These are phyloP conservation scores for Muscidifurax raptorellus DNA, from an alignment of 1,140 invertebrate species.

Conservation along the genomic window DNA sequence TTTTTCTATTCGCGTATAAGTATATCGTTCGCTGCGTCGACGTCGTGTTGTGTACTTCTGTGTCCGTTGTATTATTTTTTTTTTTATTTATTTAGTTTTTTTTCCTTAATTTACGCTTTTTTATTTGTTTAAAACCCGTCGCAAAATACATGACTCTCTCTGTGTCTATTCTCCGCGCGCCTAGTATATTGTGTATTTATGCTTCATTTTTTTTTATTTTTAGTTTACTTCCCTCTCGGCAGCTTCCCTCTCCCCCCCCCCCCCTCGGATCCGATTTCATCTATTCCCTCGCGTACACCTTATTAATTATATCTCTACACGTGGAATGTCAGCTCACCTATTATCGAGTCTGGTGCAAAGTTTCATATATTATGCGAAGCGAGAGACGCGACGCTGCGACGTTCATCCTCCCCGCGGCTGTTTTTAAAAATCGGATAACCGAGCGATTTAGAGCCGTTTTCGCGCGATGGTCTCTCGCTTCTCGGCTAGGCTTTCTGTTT, in stretches of 20 bases:
- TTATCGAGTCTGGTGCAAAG: slow-evolving; percentile 23
- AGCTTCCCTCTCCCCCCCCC: slow-evolving; percentile 15
- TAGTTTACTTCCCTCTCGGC: background rate
- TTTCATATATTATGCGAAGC: background rate
- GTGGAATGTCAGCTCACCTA: slow-evolving; percentile 48
- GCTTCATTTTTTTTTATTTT: slow-evolving; percentile 55
- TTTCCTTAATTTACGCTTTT: slow-evolving; percentile 30
- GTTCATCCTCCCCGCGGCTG: background rate
- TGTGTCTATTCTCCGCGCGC: slow-evolving; percentile 31
- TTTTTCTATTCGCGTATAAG: slow-evolving; percentile 10
- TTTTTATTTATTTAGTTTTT: slow-evolving; percentile 23
- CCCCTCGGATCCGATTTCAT: slow-evolving; percentile 56
- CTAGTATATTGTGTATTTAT: slow-evolving; percentile 42
- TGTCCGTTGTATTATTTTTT: slow-evolving; percentile 9
- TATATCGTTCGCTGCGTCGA: slow-evolving; percentile 32
- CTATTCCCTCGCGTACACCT: slow-evolving; percentile 17
- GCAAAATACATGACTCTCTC: slow-evolving; percentile 74
- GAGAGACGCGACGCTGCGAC: background rate
- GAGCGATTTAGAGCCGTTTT: background rate
- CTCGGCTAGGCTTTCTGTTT: slow-evolving; percentile 16
- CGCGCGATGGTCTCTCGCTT: background rate
- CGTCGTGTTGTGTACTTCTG: slow-evolving; percentile 3
- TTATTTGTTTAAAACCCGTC: slow-evolving; percentile 66
- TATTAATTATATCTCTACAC: slow-evolving; percentile 2
- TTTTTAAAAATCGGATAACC: background rate